phyloP scores from a whole-genome alignment of 2,888 invertebrate genomes.

The Ochropleura plecta region DNA sequence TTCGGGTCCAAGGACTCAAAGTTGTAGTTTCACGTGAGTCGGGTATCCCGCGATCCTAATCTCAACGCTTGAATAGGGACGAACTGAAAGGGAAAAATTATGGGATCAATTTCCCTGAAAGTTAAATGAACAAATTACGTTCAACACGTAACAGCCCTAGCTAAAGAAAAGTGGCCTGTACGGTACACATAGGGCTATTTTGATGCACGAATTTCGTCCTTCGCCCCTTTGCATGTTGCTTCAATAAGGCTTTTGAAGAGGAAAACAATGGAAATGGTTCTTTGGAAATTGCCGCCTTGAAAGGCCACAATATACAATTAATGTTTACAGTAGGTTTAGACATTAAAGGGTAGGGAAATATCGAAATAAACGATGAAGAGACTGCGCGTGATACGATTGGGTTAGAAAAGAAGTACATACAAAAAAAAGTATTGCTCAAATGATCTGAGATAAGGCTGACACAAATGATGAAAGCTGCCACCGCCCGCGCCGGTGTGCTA shows the following conservation, averaged over 20 bases:
- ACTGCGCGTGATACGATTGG: not conserved
- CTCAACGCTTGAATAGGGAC: constrained; percentile 62
- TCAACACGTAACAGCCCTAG: constrained; percentile 57
- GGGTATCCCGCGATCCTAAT: constrained; percentile 62
- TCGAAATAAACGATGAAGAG: not conserved
- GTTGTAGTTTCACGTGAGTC: constrained; percentile 62
- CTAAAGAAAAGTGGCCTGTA: constrained; percentile 20
- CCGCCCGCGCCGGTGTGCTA: no score
- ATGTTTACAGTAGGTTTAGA: not conserved
- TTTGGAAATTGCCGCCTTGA: not conserved
- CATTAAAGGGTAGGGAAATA: not conserved
- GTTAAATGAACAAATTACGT: constrained; percentile 68
- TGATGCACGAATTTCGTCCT: constrained; percentile 17
- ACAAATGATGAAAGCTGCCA: not conserved
- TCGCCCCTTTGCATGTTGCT: not conserved
- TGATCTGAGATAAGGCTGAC: not conserved
- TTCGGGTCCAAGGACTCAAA: constrained; percentile 42
- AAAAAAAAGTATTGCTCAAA: not conserved
- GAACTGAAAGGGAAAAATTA: constrained; percentile 66
- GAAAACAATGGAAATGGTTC: not conserved
- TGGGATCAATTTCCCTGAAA: constrained; percentile 62
- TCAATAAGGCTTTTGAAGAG: not conserved
- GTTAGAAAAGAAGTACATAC: not conserved
- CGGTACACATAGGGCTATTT: not conserved
- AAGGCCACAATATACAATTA: not conserved